These are phyloP conservation scores for Rhyacophila evoluta DNA, from an alignment of 2,888 invertebrate species.

Conservation along the genomic window DNA sequence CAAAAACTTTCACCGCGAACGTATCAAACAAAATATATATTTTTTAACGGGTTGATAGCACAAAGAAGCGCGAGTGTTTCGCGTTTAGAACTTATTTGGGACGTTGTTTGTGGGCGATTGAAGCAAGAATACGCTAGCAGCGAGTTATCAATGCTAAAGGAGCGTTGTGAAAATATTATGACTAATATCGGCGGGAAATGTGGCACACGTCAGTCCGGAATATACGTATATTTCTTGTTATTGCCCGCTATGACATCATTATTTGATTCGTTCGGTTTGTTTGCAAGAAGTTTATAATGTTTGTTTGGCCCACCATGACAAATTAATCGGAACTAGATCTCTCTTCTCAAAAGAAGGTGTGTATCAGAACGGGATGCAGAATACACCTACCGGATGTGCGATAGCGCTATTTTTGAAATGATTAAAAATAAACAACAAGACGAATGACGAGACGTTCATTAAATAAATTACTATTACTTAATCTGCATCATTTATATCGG, in stretches of 20 bases:
- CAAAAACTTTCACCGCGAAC: neutral
- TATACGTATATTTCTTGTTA: constrained; percentile 24
- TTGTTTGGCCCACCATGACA: neutral
- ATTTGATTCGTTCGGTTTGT: neutral
- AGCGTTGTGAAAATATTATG: constrained; percentile 47
- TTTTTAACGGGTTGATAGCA: neutral
- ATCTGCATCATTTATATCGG: too few relatives aligned
- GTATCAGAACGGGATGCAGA: neutral
- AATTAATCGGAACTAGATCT: neutral
- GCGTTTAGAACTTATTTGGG: neutral
- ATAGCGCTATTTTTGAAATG: neutral
- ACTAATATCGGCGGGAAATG: constrained; percentile 48
- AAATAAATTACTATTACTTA: too few relatives aligned
- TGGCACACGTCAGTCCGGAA: constrained; percentile 41
- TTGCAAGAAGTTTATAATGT: neutral
- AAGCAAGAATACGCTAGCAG: neutral
- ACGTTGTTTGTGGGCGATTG: constrained; percentile 32
- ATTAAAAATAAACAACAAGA: too few relatives aligned
- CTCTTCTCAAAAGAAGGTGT: neutral
- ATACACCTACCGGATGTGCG: neutral
- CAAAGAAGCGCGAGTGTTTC: neutral
- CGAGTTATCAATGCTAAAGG: constrained; percentile 40
- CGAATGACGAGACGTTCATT: too few relatives aligned
- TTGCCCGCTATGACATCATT: constrained; percentile 43
- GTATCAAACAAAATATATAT: neutral